phyloP scores from a whole-genome alignment of 2,888 invertebrate species.

The Dasypogon diadema region DNA sequence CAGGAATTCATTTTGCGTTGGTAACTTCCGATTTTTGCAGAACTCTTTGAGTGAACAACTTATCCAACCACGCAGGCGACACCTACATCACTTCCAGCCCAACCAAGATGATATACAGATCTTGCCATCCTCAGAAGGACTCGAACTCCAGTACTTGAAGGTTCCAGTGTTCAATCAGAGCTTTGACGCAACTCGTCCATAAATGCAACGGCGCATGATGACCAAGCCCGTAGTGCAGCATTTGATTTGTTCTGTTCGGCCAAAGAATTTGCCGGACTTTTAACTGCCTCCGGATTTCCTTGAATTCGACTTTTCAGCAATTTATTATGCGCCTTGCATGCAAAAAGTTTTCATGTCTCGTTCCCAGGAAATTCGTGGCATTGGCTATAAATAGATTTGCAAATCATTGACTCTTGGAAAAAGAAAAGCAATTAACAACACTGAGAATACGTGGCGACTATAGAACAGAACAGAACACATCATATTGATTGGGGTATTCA shows the following conservation, averaged over 20 bases:
- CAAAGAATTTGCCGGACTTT: background rate
- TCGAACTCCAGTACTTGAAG: too few species aligned
- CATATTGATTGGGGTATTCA: background rate
- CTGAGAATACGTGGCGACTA: background rate
- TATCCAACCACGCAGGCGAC: too few species aligned
- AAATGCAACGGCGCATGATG: background rate
- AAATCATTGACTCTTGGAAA: background rate
- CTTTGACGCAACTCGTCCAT: background rate
- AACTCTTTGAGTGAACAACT: too few species aligned
- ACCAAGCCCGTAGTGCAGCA: too few species aligned
- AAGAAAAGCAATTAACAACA: background rate
- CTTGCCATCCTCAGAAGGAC: too few species aligned
- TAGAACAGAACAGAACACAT: too few species aligned
- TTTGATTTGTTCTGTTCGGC: background rate
- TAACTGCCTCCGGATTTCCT: background rate
- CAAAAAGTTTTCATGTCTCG: background rate
- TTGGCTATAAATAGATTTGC: conserved; percentile 3
- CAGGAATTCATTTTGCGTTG: too few species aligned
- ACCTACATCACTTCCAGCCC: too few species aligned
- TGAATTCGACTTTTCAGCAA: background rate
- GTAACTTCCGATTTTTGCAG: too few species aligned
- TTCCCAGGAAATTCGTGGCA: background rate
- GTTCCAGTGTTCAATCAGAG: background rate
- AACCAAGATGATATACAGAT: too few species aligned
- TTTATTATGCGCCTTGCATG: background rate